Conservation (phyloP, 2,797 vertebrate species). For the Sparidentex hasta region DNA sequence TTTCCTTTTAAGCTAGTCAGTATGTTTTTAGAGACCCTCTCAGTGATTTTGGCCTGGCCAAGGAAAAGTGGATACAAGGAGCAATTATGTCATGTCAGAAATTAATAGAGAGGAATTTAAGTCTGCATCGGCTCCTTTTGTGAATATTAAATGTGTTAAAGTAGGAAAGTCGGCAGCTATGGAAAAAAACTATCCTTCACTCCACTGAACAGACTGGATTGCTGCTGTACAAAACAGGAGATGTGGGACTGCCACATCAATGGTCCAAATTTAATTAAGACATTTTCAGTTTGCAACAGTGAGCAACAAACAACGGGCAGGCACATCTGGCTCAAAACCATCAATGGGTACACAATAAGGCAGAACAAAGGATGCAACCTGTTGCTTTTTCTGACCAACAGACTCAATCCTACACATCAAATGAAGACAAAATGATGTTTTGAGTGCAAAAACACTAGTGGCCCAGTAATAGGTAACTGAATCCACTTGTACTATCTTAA, state of each 20-base stretch:
- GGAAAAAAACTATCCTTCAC: constrained; percentile 30
- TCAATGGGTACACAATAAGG: neutral
- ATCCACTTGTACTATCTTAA: neutral
- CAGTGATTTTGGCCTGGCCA: constrained; percentile 19
- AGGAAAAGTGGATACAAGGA: constrained; percentile 37
- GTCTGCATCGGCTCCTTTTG: constrained; percentile 33
- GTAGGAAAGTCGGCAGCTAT: constrained; percentile 38
- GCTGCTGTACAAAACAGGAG: constrained; percentile 25
- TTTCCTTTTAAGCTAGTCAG: neutral
- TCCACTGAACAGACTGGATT: constrained; percentile 26
- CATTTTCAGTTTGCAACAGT: constrained; percentile 34
- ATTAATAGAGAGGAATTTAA: constrained; percentile 36
- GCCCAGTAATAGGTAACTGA: neutral
- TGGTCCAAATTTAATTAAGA: constrained; percentile 20
- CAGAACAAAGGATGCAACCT: constrained; percentile 16
- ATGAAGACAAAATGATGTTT: neutral
- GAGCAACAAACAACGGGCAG: constrained; percentile 11
- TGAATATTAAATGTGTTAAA: constrained; percentile 39
- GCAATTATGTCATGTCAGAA: constrained; percentile 40
- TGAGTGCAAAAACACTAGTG: neutral
- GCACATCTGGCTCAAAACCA: neutral
- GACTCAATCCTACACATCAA: neutral
- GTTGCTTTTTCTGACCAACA: constrained; percentile 13
- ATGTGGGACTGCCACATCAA: constrained; percentile 9
- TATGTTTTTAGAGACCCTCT: constrained; percentile 15